Percentiles rank a stretch among this genome's conserved stretches.
Conservation (phyloP, 2,797 vertebrate genomes). For the Heterohyrax brucei region DNA sequence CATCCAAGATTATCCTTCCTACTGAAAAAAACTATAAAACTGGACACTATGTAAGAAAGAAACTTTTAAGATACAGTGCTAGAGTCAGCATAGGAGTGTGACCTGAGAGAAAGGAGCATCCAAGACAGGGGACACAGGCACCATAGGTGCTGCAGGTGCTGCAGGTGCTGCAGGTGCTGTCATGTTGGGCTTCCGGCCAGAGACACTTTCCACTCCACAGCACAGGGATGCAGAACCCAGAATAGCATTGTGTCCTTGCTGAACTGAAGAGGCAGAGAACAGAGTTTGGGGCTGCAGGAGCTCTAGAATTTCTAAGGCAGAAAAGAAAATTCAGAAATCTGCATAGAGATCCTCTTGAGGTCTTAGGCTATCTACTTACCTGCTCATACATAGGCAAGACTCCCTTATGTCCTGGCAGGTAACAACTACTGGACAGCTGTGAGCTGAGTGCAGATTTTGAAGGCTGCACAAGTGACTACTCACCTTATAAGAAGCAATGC, state of each 20-base stretch:
- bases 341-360: no score
- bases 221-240: neutral
- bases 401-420: neutral
- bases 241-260: no score
- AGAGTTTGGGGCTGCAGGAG: no score
- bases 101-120: neutral
- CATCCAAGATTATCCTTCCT: neutral
- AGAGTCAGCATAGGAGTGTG: neutral
- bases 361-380: neutral
- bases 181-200: neutral
- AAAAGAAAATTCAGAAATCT: neutral
- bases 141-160: no score
- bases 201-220: neutral
- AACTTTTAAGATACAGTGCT: neutral
- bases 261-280: neutral
- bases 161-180: no score
- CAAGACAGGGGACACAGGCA: no score
- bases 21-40: neutral
- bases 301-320: neutral
- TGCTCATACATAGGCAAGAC: fast-evolving
- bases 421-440: neutral
- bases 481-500: neutral
- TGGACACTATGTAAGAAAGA: neutral
- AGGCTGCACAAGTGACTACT: neutral
- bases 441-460: neutral